These are phyloP conservation scores for Macrosiphum euphorbiae DNA, from an alignment of 2,888 invertebrate species.

Conservation along the genomic window DNA sequence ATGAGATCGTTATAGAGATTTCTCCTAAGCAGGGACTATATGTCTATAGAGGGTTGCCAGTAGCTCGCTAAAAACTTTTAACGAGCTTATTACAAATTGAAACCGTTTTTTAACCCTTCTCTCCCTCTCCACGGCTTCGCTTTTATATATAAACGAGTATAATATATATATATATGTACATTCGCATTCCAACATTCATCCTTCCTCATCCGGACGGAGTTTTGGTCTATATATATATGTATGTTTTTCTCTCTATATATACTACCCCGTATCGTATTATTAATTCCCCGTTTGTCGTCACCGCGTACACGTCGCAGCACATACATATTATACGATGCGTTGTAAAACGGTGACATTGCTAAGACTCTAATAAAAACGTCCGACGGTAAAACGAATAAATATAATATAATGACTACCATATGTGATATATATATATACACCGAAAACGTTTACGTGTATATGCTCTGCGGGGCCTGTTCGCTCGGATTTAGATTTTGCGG, in stretches of 20 bases:
- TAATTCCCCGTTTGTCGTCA: slow-evolving; percentile 36
- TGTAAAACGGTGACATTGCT: not conserved
- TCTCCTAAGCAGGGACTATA: not conserved
- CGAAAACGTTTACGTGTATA: not conserved
- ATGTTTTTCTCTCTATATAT: not conserved
- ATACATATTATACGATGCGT: not conserved
- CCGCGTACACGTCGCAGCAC: not conserved
- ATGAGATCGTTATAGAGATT: slow-evolving; percentile 30
- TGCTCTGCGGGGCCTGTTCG: not conserved
- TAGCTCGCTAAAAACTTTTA: slow-evolving; percentile 58
- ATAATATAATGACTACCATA: slow-evolving; percentile 2
- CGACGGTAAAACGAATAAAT: not conserved
- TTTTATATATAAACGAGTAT: not conserved
- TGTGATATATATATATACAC: not conserved
- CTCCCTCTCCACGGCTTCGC: not conserved
- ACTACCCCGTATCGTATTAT: slow-evolving; percentile 17
- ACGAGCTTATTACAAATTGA: slow-evolving; percentile 61
- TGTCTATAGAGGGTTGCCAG: not conserved
- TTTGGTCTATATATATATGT: not conserved
- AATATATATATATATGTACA: slow-evolving; percentile 2
- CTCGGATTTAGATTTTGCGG: not conserved
- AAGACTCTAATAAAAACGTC: slow-evolving; percentile 5
- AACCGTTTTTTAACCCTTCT: slow-evolving; percentile 51
- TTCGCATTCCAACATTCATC: slow-evolving; percentile 1
- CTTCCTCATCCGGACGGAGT: not conserved